Percentiles rank a stretch among this genome's conserved stretches.
phyloP scores from a whole-genome alignment of 2,888 invertebrate species.

The Mythimna impura region DNA sequence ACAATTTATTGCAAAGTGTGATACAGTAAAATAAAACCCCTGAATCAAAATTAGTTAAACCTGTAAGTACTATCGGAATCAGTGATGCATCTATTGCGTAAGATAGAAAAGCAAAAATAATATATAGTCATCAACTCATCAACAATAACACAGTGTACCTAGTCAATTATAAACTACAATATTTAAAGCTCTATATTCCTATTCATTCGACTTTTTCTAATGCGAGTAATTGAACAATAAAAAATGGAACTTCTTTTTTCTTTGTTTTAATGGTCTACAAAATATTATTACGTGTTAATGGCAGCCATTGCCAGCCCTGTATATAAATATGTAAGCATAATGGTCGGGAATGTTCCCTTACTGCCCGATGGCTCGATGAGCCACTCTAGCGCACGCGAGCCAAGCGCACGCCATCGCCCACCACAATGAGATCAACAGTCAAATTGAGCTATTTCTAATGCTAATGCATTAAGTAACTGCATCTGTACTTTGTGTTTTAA shows the following conservation, averaged over 20 bases:
- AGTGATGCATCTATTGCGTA: no score
- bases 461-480: constrained; percentile 40
- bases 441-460: constrained; percentile 59
- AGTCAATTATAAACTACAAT: background rate
- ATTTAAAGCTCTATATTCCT: background rate
- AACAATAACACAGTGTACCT: background rate
- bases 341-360: constrained; percentile 61
- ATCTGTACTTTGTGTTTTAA: constrained; percentile 21
- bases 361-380: constrained; percentile 43
- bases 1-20: no score
- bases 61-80: no score
- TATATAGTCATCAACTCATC: no score
- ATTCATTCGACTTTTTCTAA: background rate
- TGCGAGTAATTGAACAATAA: background rate
- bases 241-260: background rate
- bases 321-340: constrained; percentile 55
- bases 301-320: constrained; percentile 53
- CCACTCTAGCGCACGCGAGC: constrained; percentile 62
- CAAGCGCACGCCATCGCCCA: constrained; percentile 44
- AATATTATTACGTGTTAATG: constrained; percentile 29
- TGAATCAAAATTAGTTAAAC: no score
- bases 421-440: constrained; percentile 61
- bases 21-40: no score
- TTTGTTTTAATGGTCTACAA: constrained; percentile 1
- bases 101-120: no score